Evolutionary conservation across 2,113 vertebrate genomes (phyloP).

Genomic region (Podarcis raffonei): DNA sequence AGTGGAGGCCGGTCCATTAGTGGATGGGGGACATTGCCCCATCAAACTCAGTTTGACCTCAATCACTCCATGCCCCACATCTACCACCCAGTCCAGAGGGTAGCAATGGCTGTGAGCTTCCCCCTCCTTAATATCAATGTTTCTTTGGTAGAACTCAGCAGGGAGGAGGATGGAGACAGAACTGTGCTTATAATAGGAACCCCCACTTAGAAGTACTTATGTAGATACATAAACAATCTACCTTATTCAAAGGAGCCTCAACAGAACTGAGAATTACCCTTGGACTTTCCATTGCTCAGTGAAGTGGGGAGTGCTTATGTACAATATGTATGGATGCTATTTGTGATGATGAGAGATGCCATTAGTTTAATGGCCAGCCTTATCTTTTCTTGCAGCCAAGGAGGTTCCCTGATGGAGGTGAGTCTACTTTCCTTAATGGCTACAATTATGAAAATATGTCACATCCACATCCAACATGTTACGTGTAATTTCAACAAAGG

Average conservation of each 20-base stretch:
- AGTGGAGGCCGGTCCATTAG: too few relatives aligned
- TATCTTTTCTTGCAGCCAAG: slow-evolving; percentile 63
- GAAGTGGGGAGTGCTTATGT: background rate
- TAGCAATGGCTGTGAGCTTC: too few relatives aligned
- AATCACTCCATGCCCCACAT: background rate
- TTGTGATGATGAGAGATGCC: slow-evolving; percentile 57
- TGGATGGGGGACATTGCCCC: too few relatives aligned
- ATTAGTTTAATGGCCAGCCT: slow-evolving; percentile 61
- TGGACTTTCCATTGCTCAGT: background rate
- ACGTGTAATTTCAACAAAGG: slow-evolving; percentile 65
- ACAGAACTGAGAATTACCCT: background rate
- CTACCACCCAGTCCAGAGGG: too few relatives aligned
- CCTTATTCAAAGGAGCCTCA: background rate
- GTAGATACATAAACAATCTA: too few relatives aligned
- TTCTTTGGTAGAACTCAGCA: too few relatives aligned
- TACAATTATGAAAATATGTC: slow-evolving; percentile 69
- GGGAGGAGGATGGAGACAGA: too few relatives aligned
- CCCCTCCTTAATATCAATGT: too few relatives aligned
- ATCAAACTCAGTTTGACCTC: too few relatives aligned
- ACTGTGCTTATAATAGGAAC: too few relatives aligned
- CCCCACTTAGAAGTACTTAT: too few relatives aligned
- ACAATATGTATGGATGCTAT: slow-evolving; percentile 9
- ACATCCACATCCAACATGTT: slow-evolving; percentile 58
- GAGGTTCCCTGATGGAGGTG: slow-evolving; percentile 57
- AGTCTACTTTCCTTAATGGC: slow-evolving; percentile 63